Base-by-base conservation (phyloP, 2,888 invertebrate species). In the Eretmocerus hayati region DNA sequence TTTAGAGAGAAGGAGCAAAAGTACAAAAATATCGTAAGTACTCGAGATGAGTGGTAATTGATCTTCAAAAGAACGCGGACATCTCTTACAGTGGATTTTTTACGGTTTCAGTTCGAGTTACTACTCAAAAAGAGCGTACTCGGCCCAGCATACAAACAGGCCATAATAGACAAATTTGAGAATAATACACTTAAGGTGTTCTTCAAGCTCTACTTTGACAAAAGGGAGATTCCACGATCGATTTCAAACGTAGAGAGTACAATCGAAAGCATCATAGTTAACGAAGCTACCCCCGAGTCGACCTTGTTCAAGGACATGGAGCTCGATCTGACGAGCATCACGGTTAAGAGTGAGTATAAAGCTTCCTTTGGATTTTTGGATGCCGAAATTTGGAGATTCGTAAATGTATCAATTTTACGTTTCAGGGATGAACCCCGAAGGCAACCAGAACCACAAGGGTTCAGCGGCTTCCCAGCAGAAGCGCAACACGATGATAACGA, bases 171-270 rank as follows among this genome's bases (percentile, higher is more conserved):
- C 53, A 83, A 82, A 58, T 89, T 90, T 63, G 86, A 86, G 19
- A 85, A 85, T 58, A 83, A 87, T 42, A 81, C 84, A 32, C 72
- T 87, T 40, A 83, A 87, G 55, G 83, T 90, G 23, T 83, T 83
- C 66, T 90, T 88, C 73, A 81, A 83, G 65, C 71, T 89, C 26
- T 84, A 84, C 59, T 74, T 90, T 50, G 89, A 90, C 72, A 80
- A 87, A 59, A 82, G 87, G 77, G 87, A 88, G 79, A 75, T 90
- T 62, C 83, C 87, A 13, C 81, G 82, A 81, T 86, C 84, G 35
- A 77, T 86, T 26, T 77, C 81, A 8, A 86, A 85, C 62, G 77
- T 87, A 50, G 88, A 88, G 70, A 85, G 87, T 66, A 80, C 80
- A 8, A 78, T 88, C 40, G 82, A 82, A 62, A 85, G 84, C 66